phyloP scores from a whole-genome alignment of 1,140 invertebrate genomes.

The Cherax destructor region DNA sequence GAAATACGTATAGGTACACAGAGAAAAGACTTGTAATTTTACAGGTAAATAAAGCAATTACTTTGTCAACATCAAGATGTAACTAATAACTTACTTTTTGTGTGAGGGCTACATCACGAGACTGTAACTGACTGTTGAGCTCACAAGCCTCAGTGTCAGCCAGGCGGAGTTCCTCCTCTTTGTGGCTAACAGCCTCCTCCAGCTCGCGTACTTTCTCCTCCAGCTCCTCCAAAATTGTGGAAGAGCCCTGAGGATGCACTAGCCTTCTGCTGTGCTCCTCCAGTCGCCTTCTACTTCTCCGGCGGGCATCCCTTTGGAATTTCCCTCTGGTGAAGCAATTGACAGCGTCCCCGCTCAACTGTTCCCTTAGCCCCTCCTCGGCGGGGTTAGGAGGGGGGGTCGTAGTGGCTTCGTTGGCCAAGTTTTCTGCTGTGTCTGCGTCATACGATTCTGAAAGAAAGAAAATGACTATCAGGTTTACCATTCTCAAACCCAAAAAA shows the following conservation, averaged over 20 bases:
- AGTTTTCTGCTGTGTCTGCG: conserved; percentile 69
- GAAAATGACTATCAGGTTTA: neutral
- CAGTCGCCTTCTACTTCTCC: conserved; percentile 38
- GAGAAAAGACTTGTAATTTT: too few species aligned
- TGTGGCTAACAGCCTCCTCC: conserved; percentile 64
- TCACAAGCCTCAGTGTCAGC: conserved; percentile 66
- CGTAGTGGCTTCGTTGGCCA: conserved; percentile 63
- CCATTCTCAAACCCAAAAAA: neutral
- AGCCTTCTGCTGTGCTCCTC: conserved; percentile 38
- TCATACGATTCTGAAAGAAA: conserved; percentile 27
- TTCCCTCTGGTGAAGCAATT: conserved; percentile 22
- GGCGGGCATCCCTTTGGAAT: conserved; percentile 48
- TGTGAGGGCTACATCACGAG: conserved; percentile 14
- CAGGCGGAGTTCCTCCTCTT: conserved; percentile 66
- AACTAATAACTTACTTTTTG: conserved; percentile 14
- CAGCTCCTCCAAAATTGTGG: conserved; percentile 67
- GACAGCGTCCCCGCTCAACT: conserved; percentile 50
- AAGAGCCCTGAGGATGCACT: conserved; percentile 45
- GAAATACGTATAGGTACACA: too few species aligned
- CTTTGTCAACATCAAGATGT: neutral
- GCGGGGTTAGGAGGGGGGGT: conserved; percentile 64
- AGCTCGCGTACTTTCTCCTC: conserved; percentile 70
- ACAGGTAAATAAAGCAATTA: too few species aligned
- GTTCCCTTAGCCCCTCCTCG: conserved; percentile 57
- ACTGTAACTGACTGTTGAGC: conserved; percentile 47